Conservation (phyloP, 2,888 invertebrate genomes). For the Rhodophaea formosa region DNA sequence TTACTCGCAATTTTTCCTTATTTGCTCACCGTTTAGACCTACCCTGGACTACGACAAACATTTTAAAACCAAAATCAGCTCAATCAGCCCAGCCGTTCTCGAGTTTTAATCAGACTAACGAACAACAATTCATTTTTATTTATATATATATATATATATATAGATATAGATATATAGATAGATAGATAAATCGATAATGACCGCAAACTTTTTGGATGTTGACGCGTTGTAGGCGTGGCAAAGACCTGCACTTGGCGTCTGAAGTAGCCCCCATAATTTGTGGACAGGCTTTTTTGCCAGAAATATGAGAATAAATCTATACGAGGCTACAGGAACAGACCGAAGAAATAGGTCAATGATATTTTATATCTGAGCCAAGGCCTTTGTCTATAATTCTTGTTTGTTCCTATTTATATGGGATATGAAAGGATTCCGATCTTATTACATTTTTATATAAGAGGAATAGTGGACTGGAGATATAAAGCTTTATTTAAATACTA, state of each 20-base stretch:
- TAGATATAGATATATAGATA: too few relatives aligned
- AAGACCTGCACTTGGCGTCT: slow-evolving; percentile 16
- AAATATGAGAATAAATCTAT: slow-evolving; percentile 9
- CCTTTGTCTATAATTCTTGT: neutral
- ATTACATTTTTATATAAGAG: neutral
- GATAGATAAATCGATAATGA: slow-evolving; percentile 6
- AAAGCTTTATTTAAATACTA: neutral
- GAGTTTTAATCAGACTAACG: too few relatives aligned
- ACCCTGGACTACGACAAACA: too few relatives aligned
- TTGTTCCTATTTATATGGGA: slow-evolving; percentile 9
- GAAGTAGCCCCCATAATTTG: slow-evolving; percentile 16
- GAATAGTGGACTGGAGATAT: neutral
- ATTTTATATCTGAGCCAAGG: slow-evolving; percentile 15
- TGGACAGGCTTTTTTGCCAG: slow-evolving; percentile 17
- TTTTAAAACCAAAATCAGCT: too few relatives aligned
- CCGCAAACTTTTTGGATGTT: neutral
- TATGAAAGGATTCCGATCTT: neutral
- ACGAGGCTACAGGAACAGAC: slow-evolving; percentile 9
- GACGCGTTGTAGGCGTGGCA: slow-evolving; percentile 4
- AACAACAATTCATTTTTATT: too few relatives aligned
- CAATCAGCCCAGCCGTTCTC: too few relatives aligned
- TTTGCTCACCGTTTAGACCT: too few relatives aligned
- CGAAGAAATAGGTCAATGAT: slow-evolving; percentile 13
- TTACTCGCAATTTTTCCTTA: too few relatives aligned
- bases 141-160: too few relatives aligned